Evolutionary conservation across 2,113 vertebrate species (phyloP), one percentile per base, ranked within the genome.

Genomic region (Hymenochirus boettgeri): DNA sequence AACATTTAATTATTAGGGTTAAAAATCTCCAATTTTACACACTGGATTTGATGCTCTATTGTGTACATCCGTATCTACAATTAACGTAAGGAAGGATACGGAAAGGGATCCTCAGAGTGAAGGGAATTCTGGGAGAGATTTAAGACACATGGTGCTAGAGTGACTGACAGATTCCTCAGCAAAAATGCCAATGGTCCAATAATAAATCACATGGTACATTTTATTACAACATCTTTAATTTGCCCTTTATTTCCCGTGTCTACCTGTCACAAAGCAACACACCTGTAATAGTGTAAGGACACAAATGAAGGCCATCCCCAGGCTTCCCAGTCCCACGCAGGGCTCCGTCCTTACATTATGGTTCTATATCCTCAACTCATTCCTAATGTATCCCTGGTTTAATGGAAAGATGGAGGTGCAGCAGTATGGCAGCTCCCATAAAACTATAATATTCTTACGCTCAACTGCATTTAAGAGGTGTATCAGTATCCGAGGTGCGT

Each of bases 401-500:
- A 31, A 31, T 31, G 10, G 29, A 5, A 31, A 31, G 10, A 5
- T 69, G 58, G 69, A 61, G 37, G 19, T 59, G 57, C 69, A 13
- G 13, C 11, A 46, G 37, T 46, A 58, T n/a, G 46, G 52, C 31
- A 52, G 54, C 47, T 5, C 24, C 33, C 2, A 2, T 9, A n/a
- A 26, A 29, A 71, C 77, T 46, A 26, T 71, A 51, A 48, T 1
- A 0, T 10, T 5, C 17, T 53, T 0, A 71, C 62, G 64, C 67
- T 66, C 63, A 69, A 80, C 80, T 10, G 8, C 8, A 35, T 2
- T 10, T 8, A 35, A 35, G 7, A 35, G 13, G 72, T 67, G 5
- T 18, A 58, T 55, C 29, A 74, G 51, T 48, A 0, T 1, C n/a
- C n/a, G n/a, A n/a, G n/a, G n/a, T n/a, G n/a, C 18, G 55, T 60